Percentiles rank a stretch among this genome's conserved stretches.
phyloP scores from a whole-genome alignment of 2,113 vertebrate species.

The Hymenochirus boettgeri region DNA sequence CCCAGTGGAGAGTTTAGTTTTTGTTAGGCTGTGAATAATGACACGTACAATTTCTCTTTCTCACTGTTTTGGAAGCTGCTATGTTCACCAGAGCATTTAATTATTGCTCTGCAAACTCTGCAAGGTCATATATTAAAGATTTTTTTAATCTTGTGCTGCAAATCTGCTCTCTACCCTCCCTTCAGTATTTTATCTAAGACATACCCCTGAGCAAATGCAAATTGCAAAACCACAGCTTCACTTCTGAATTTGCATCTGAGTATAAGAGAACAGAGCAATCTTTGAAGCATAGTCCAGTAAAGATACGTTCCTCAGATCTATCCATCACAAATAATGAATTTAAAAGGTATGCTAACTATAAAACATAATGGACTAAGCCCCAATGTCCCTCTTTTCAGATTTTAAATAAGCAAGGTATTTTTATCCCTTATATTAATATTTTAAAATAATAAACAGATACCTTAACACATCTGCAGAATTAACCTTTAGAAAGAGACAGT shows the following conservation, averaged over 20 bases:
- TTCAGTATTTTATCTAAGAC: slow-evolving; percentile 73
- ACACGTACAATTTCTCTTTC: slow-evolving; percentile 68
- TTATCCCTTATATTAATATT: too few relatives aligned
- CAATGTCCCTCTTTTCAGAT: too few relatives aligned
- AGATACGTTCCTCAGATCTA: too few relatives aligned
- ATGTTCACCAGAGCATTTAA: slow-evolving; percentile 68
- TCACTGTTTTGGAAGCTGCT: slow-evolving; percentile 68
- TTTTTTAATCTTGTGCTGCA: slow-evolving; percentile 70
- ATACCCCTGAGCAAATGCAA: slow-evolving; percentile 66
- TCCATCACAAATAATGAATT: too few relatives aligned
- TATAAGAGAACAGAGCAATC: slow-evolving; percentile 61
- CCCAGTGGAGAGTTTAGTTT: slow-evolving; percentile 62
- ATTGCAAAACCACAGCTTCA: slow-evolving; percentile 60
- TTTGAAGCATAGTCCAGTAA: too few relatives aligned
- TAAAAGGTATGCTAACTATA: too few relatives aligned
- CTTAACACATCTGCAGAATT: too few relatives aligned
- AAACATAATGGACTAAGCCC: too few relatives aligned
- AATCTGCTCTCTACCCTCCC: slow-evolving; percentile 60
- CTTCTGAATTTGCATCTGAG: slow-evolving; percentile 57
- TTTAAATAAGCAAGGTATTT: too few relatives aligned
- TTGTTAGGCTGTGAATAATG: slow-evolving; percentile 60
- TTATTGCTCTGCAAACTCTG: slow-evolving; percentile 67
- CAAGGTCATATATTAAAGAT: slow-evolving; percentile 76
- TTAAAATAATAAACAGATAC: too few relatives aligned
- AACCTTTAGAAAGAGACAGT: too few relatives aligned